These are phyloP conservation scores for Leptatherina wallacei DNA, from an alignment of 2,797 vertebrate species.

Conservation along the genomic window DNA sequence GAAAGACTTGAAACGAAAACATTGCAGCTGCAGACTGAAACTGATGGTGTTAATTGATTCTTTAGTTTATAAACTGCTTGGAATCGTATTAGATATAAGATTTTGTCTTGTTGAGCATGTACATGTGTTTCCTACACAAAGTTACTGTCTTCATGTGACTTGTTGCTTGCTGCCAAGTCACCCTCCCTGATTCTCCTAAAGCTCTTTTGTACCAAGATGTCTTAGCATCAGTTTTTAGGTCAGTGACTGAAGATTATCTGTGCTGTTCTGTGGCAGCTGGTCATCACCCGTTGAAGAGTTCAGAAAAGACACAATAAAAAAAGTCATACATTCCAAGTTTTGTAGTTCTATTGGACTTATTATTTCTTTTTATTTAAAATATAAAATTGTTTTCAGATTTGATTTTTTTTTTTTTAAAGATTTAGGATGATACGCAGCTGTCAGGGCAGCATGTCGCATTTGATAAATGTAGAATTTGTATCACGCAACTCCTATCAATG, in stretches of 20 bases:
- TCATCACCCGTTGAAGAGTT: constrained; percentile 4
- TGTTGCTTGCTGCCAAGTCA: constrained; percentile 43
- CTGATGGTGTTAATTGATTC: background rate
- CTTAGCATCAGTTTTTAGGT: constrained; percentile 63
- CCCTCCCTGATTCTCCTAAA: constrained; percentile 47
- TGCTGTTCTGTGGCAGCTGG: background rate
- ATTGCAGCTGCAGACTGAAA: background rate
- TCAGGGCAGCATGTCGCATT: background rate
- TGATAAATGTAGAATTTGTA: background rate
- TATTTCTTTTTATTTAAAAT: background rate
- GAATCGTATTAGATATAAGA: background rate
- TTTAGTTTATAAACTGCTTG: background rate
- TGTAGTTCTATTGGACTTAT: background rate
- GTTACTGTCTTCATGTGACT: constrained; percentile 25
- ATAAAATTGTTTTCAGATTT: background rate
- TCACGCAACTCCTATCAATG: constrained; percentile 5
- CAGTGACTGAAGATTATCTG: constrained; percentile 50
- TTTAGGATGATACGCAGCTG: background rate
- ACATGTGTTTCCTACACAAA: background rate
- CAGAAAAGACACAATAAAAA: background rate
- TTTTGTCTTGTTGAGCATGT: background rate
- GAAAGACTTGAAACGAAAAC: background rate
- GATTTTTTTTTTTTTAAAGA: too few species aligned
- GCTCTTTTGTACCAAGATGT: constrained; percentile 42
- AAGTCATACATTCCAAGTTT: background rate